phyloP scores from a whole-genome alignment of 2,113 vertebrate species.

The Euleptes europaea region DNA sequence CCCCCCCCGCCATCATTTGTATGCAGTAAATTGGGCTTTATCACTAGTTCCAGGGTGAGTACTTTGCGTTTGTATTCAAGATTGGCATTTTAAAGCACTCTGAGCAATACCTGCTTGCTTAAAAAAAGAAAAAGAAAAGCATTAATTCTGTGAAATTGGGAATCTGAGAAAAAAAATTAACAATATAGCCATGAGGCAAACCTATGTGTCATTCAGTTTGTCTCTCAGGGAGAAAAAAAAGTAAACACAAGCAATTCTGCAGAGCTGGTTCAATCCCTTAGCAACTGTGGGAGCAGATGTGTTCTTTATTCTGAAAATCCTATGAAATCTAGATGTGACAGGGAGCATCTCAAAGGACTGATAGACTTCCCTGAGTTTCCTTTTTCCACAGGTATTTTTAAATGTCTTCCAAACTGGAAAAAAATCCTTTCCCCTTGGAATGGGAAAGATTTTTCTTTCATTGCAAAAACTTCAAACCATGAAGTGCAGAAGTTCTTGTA shows the following conservation, averaged over 20 bases:
- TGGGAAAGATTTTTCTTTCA: not conserved
- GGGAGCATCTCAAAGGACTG: not conserved
- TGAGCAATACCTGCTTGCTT: not conserved
- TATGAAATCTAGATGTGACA: conserved; percentile 9
- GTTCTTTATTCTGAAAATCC: conserved; percentile 17
- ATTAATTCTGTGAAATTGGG: not conserved
- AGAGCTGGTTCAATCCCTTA: conserved; percentile 6
- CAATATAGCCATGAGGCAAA: conserved; percentile 10
- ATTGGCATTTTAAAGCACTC: not conserved
- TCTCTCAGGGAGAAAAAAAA: not conserved
- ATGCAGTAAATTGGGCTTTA: too few species aligned
- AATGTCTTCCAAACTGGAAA: not conserved
- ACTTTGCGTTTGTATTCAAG: not conserved
- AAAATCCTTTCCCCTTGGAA: not conserved
- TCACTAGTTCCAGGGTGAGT: too few species aligned
- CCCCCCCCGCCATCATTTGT: too few species aligned
- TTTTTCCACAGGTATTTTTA: not conserved
- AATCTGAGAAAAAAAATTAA: not conserved
- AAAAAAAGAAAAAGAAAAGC: not conserved
- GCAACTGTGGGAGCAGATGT: conserved; percentile 18
- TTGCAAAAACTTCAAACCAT: not conserved
- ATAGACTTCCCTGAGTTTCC: not conserved
- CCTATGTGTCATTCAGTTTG: not conserved
- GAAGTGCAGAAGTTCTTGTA: not conserved
- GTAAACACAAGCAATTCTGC: not conserved